Conservation (phyloP, 2,797 vertebrate genomes). For the Gallinago solitaria region DNA sequence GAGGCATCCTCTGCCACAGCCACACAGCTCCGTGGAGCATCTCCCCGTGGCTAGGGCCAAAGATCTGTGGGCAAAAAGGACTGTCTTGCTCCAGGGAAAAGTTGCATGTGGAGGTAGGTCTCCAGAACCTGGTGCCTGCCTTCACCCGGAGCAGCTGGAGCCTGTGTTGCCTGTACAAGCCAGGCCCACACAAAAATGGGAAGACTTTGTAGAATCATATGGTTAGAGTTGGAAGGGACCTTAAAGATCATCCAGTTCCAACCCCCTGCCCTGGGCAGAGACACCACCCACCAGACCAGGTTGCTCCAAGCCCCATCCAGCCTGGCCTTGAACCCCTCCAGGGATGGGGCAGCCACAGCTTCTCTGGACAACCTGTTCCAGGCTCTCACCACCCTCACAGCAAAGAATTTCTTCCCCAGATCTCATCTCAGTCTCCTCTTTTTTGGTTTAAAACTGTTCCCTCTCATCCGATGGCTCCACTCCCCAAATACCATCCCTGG, state of each 20-base stretch:
- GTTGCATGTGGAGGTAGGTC: accelerated
- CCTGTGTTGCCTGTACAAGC: background rate
- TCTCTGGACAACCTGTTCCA: background rate
- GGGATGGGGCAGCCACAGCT: background rate
- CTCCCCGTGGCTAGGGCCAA: accelerated
- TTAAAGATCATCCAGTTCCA: background rate
- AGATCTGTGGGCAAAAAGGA: background rate
- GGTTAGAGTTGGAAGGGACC: background rate
- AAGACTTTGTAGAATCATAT: background rate
- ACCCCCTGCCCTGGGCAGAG: background rate
- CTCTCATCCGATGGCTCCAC: background rate
- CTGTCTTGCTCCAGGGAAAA: background rate
- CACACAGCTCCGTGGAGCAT: accelerated
- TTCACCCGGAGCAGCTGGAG: background rate
- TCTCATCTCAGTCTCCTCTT: background rate
- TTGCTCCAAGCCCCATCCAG: background rate
- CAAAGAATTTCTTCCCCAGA: background rate
- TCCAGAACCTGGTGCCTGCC: background rate
- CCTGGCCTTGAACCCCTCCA: too few species aligned
- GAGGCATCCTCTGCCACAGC: background rate
- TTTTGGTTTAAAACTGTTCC: background rate
- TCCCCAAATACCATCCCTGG: too few species aligned
- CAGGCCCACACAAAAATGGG: background rate
- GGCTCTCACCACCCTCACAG: background rate
- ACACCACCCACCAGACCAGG: background rate